Evolutionary conservation across 1,140 invertebrate genomes (phyloP), one percentile per base, ranked within the genome.

Genomic region (Brachionus rubens): DNA sequence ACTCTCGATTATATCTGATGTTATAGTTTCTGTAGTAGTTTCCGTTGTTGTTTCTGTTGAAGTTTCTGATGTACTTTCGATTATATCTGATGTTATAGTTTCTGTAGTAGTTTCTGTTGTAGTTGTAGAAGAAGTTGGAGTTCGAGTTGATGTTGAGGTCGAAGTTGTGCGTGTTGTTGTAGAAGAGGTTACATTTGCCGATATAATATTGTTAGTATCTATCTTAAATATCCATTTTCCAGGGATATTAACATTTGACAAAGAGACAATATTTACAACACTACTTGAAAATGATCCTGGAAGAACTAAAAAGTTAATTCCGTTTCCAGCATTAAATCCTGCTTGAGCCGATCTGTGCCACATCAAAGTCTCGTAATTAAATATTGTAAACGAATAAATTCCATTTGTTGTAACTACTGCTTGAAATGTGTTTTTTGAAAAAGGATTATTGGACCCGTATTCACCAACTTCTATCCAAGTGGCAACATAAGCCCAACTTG

Each of bases 321-420:
- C 21, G 30, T 56, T 28, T 28, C 52, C 52, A 12, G 52, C 24
- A 56, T 56, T 56, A 56, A 56, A 56, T 14, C 52, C 52, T 28
- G 26, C 52, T 30, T 56, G 52, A n/a, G 52, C 21, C 9, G 26
- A 30, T 14, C 52, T 28, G n/a, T 30, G 16, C 56, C 56, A 62
- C 2, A 2, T 16, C 2, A 62, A 26, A 26, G 2, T 36, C 5
- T 62, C 16, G 41, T 62, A 62, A 40, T 36, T 62, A 62, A 62
- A 62, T 40, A 62, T 62, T 10, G 56, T 40, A 40, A 62, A 62
- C 10, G 56, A 62, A 40, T 62, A 62, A 16, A 40, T n/a, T 7
- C 30, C 30, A 62, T 62, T 40, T 6, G 56, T 62, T 16, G 56
- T 16, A n/a, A 62, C 41, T 7, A 62, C 30, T n/a, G 30, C 56